Evolutionary conservation across 2,797 vertebrate genomes (phyloP).

Genomic region (Erithacus rubecula): DNA sequence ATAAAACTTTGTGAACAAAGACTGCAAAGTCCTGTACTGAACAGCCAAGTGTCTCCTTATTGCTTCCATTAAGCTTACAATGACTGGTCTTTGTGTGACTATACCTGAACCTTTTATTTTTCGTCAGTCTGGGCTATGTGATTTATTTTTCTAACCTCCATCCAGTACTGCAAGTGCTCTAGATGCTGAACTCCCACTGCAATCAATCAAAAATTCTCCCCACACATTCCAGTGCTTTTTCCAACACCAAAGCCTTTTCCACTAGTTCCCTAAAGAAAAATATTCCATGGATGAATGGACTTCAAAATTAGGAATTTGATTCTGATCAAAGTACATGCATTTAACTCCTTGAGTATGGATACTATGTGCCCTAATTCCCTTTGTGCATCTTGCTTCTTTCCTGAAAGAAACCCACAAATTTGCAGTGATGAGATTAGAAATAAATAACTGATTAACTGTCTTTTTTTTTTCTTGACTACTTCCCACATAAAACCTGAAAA

Average conservation of each 20-base stretch:
- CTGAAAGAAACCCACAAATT: background rate
- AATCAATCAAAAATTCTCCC: constrained; percentile 27
- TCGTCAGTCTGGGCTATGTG: background rate
- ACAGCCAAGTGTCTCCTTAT: background rate
- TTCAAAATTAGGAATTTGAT: background rate
- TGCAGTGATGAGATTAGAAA: background rate
- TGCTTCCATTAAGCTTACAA: background rate
- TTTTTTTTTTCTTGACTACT: background rate
- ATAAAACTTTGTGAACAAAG: background rate
- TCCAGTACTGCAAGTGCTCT: background rate
- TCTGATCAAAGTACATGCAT: background rate
- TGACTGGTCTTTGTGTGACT: background rate
- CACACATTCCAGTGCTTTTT: background rate
- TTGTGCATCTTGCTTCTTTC: background rate
- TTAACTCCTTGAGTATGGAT: background rate
- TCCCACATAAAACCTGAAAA: background rate
- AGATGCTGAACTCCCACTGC: background rate
- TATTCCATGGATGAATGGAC: background rate
- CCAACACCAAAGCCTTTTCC: background rate
- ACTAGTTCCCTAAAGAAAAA: background rate
- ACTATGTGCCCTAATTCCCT: background rate
- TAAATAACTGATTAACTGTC: background rate
- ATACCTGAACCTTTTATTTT: background rate
- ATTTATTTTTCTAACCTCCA: constrained; percentile 25
- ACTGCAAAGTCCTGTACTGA: background rate